phyloP scores from a whole-genome alignment of 2,888 invertebrate species.

The Ichneumon xanthorius region DNA sequence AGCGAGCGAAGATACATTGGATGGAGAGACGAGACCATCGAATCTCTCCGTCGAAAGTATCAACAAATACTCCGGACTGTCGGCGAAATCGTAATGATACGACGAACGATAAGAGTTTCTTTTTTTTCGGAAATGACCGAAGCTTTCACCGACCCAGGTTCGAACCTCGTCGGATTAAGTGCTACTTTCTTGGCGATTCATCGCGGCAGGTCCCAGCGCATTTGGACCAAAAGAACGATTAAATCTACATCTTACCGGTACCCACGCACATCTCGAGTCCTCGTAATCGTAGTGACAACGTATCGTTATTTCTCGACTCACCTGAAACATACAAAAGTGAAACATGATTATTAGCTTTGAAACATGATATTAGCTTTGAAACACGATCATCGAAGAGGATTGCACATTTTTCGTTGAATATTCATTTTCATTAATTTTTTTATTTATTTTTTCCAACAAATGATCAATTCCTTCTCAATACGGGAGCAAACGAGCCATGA shows the following conservation, averaged over 20 bases:
- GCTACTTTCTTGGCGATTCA: neutral
- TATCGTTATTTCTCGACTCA: constrained; percentile 43
- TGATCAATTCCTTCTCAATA: neutral
- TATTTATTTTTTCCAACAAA: neutral
- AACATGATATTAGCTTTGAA: neutral
- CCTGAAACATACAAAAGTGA: constrained; percentile 58
- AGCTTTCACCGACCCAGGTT: neutral
- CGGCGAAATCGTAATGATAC: neutral
- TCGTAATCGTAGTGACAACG: neutral
- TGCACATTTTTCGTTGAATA: neutral
- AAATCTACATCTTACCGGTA: constrained; percentile 40
- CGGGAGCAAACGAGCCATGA: constrained; percentile 25
- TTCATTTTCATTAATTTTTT: neutral
- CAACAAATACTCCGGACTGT: constrained; percentile 15
- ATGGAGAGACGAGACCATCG: neutral
- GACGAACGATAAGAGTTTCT: neutral
- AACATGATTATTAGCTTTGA: constrained; percentile 2
- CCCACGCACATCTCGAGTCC: neutral
- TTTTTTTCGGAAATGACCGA: neutral
- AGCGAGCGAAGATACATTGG: neutral
- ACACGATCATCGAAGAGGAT: neutral
- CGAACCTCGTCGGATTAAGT: neutral
- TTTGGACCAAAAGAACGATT: neutral
- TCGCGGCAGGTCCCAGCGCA: neutral
- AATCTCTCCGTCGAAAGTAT: constrained; percentile 7